phyloP scores from a whole-genome alignment of 2,888 invertebrate species.

The Anthoptus insignis region DNA sequence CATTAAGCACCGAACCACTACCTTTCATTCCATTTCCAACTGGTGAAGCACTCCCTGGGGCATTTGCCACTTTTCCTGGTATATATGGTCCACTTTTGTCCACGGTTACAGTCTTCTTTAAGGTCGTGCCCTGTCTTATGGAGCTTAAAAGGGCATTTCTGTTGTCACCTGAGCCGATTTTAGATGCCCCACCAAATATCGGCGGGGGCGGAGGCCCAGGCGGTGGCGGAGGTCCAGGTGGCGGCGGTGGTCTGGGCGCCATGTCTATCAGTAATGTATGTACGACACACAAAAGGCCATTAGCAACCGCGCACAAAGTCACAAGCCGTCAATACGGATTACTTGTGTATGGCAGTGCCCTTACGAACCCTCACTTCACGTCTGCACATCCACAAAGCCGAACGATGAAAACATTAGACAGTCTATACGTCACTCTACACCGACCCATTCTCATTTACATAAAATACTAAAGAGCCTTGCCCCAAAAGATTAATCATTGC shows the following conservation, averaged over 20 bases:
- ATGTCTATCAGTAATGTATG: conserved; percentile 62
- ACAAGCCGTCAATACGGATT: conserved; percentile 47
- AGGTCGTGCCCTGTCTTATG: conserved; percentile 93
- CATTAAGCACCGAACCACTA: conserved; percentile 71
- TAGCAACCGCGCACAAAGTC: conserved; percentile 39
- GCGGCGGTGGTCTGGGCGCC: conserved; percentile 89
- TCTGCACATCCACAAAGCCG: conserved; percentile 61
- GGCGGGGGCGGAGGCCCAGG: conserved; percentile 88
- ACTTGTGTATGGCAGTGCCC: conserved; percentile 14
- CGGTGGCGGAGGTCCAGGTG: conserved; percentile 89
- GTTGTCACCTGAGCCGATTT: conserved; percentile 84
- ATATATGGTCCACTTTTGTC: conserved; percentile 96
- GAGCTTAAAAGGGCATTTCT: conserved; percentile 92
- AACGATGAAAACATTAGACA: conserved; percentile 69
- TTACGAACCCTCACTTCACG: conserved; percentile 54
- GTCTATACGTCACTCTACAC: conserved; percentile 67
- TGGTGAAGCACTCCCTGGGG: conserved; percentile 59
- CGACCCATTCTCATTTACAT: conserved; percentile 78
- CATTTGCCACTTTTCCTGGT: conserved; percentile 87
- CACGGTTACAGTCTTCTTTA: conserved; percentile 96
- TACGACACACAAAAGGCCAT: conserved; percentile 50
- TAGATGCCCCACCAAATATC: conserved; percentile 74
- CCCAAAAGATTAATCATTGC: conserved; percentile 78
- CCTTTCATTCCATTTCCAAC: conserved; percentile 70
- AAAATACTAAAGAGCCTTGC: conserved; percentile 79